Evolutionary conservation across 2,888 invertebrate species (phyloP), one percentile per base, ranked within the genome.

Genomic region (Antheraea yamamai): DNA sequence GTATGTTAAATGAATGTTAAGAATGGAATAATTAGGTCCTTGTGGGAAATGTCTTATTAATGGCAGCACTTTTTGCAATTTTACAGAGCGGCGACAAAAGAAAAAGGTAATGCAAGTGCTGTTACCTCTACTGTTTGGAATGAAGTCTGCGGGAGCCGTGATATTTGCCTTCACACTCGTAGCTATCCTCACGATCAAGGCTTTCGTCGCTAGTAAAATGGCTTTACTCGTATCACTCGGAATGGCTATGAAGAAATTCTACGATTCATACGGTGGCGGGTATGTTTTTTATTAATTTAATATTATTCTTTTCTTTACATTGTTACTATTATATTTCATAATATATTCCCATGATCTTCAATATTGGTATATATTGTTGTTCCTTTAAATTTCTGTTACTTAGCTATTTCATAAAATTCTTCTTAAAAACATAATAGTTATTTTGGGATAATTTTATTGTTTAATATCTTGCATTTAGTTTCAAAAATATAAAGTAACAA

Each of bases 181-280:
- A 51, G 95, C 96, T 0, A 87, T 96, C 14, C 89, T 97, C 4
- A 96, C 97, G 0, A 82, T 97, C 14, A 97, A 97, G 86, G 96
- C 97, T 0, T 93, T 97, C 79, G 87, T 96, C n/a, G 95, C 97
- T 72, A 96, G 97, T 73, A 97, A 97, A 83, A 83, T 96, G 78
- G 97, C 97, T 0, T 89, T 97, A 18, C 80, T 96, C n/a, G 95
- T 96, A 18, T 96, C 97, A 0, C 91, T 95, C 0, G 94, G 96
- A 79, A 94, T 97, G 87, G 95, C 96, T 7, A 85, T 95, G 78
- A 96, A 96, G 87, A 96, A 95, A 83, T 85, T 96, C 18, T 95
- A 96, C 86, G 96, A 96, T 77, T 95, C 95, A 73, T 96, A 94
- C 80, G 89, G 91, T 81, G 87, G 84, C 85, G 94, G 94, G 95